Base-by-base conservation (phyloP, 92 coral and sea anemone genomes). In the Chrysogorgia sp. region DNA sequence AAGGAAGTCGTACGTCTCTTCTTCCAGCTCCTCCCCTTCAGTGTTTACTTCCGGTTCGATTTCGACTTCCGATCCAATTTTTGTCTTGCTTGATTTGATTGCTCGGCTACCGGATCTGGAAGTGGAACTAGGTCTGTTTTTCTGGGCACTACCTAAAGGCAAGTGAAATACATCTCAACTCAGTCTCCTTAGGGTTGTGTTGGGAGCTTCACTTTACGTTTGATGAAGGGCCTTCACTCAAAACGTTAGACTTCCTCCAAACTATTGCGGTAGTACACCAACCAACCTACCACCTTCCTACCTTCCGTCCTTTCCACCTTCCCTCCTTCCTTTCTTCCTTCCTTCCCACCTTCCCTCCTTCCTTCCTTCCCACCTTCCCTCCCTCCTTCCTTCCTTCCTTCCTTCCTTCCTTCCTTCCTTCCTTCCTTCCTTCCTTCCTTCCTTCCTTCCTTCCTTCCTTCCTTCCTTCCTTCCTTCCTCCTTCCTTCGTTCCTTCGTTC, bases 1-100 rank as follows among this genome's bases (percentile, higher is more conserved):
- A 71, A 94, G 83, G 84, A 94, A 94, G 68, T 89, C 90, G 74
- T 71, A 85, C 10, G 58, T 56, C 61, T 94, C 86, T 57, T 89
- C 92, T 13, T 70, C 84, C 56, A 74, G 67, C 35, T 87, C 91
- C 34, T 82, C 81, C 45, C 82, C 90, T 41, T 71, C 93, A 3
- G 80, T 79, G 47, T 91, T 90, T 34, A 76, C 88, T 31, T 65
- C 79, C 79, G 35, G 83, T 50, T 50, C 40, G 19, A 29, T 20
- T 50, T 71, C 78, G 49, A 89, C 24, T 92, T 89, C 71, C 82
- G 83, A 81, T 88, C 85, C 47, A 82, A 78, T 29, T 56, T 59
- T 40, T 82, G 81, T 63, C 74, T 86, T 72, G 68, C 88, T 84
- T 87, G 87, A 15, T 56, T 85, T 81, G 49, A 83, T 43, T 87